Base-by-base conservation (phyloP, 1,140 invertebrate genomes). In the Drosophila bipectinata region DNA sequence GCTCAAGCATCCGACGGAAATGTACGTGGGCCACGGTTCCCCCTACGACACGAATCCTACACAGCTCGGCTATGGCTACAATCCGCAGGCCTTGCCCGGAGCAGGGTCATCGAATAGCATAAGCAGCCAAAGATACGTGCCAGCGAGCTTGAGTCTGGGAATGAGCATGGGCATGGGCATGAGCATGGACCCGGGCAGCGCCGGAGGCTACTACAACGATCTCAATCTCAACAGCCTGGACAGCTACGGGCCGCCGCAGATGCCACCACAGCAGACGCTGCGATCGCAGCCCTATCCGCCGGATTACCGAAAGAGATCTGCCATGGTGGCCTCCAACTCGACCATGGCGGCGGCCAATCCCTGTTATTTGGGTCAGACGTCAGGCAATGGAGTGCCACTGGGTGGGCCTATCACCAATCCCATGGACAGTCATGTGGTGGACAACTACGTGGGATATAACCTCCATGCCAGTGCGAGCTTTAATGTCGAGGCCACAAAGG, bases 1-100 rank as follows among this genome's bases (percentile, higher is more conserved):
- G 61, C 67, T 90, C 15, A 90, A 90, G 63, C 79, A 90, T 73
- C 59, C 88, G 4, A 68, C 78, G 10, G 85, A 89, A 62, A 88
- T 90, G 54, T 90, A 89, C 18, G 60, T 59, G 24, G 14, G 51
- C 7, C 62, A 76, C 9, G 37, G 54, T 1, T 44, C 41, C 8
- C 32, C 73, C 39, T 80, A 80, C 12, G 87, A 85, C 0, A n/a
- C 67, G 21, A 14, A 52, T 41, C 48, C 62, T 34, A 21, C 34
- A 12, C 68, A 85, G 30, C 57, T 75, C 15, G 48, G 57, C 9
- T 83, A 79, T 12, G 71, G 71, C 10, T 79, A 83, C 2, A 77
- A 39, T 2, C 68, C 72, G 26, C 77, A 56, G 7, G 37, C 44
- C 2, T 49, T 14, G 4, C 26, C 63, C 1, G 44, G 47, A 24